Conservation (phyloP, 2,888 invertebrate species). For the Drosophila antonietae region DNA sequence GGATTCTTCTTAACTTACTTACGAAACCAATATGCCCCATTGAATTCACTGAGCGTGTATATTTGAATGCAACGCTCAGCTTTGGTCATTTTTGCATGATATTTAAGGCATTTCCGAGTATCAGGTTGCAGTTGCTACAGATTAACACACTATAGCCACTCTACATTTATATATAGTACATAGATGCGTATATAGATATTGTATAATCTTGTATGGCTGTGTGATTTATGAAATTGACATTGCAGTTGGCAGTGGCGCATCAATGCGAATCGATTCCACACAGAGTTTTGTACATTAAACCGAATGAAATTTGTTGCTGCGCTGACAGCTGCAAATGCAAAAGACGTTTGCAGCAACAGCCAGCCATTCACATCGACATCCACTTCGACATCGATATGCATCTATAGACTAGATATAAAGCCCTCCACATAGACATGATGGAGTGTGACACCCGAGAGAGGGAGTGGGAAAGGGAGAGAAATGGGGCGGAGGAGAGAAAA, state of each 20-base stretch:
- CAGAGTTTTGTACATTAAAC: constrained; percentile 37
- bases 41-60: neutral
- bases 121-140: constrained; percentile 31
- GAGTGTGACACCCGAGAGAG: constrained; percentile 46
- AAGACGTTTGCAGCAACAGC: constrained; percentile 53
- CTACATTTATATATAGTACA: too few relatives aligned
- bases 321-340: constrained; percentile 71
- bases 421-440: constrained; percentile 47
- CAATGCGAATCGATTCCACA: constrained; percentile 39
- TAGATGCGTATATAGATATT: constrained; percentile 14
- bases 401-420: constrained; percentile 13
- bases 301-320: constrained; percentile 47
- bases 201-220: constrained; percentile 12
- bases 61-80: neutral
- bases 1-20: too few relatives aligned
- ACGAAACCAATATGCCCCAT: neutral
- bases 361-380: neutral
- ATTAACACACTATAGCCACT: constrained; percentile 41
- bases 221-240: constrained; percentile 70
- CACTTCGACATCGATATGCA: constrained; percentile 33
- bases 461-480: neutral
- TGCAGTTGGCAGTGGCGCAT: constrained; percentile 47
- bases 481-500: neutral
- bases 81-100: neutral
- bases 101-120: constrained; percentile 4